Percentiles rank a stretch among this genome's conserved stretches.
These are phyloP conservation scores for Gymnodraco acuticeps DNA, from an alignment of 2,797 vertebrate species.

Conservation along the genomic window DNA sequence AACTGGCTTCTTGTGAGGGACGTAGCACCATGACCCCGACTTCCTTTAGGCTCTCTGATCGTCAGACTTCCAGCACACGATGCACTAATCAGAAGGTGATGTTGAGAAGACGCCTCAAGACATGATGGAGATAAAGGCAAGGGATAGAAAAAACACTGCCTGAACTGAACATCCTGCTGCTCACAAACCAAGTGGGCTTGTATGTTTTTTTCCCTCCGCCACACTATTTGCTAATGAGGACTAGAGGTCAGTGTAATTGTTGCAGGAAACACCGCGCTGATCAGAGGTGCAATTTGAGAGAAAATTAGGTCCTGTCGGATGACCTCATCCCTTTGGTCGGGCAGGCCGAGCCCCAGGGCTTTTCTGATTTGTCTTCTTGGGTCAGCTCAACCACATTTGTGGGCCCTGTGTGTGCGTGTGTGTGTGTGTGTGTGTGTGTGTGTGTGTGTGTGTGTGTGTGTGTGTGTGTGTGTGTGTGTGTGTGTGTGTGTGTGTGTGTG, in stretches of 20 bases:
- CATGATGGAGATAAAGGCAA: constrained; percentile 63
- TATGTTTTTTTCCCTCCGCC: constrained; percentile 57
- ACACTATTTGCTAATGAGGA: constrained; percentile 84
- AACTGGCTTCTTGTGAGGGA: constrained; percentile 41
- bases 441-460: constrained; percentile 49
- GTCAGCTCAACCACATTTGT: constrained; percentile 80
- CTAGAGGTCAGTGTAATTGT: constrained; percentile 85
- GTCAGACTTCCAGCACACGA: constrained; percentile 48
- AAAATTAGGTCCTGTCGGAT: constrained; percentile 84
- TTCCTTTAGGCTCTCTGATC: constrained; percentile 21
- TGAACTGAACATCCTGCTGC: constrained; percentile 68
- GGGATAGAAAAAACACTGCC: constrained; percentile 51
- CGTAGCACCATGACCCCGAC: constrained; percentile 35
- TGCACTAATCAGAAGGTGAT: constrained; percentile 81
- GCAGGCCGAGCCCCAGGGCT: constrained; percentile 76
- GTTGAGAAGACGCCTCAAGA: constrained; percentile 72
- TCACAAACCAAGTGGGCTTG: constrained; percentile 74
- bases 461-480: constrained; percentile 34
- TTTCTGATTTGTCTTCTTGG: constrained; percentile 82
- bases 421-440: constrained; percentile 38
- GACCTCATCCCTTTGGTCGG: constrained; percentile 83
- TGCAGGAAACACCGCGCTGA: constrained; percentile 85
- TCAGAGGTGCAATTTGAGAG: constrained; percentile 87
- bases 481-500: constrained; percentile 55
- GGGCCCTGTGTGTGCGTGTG: constrained; percentile 37